Base-by-base conservation (phyloP, 2,888 invertebrate genomes). In the Cenopis cana region DNA sequence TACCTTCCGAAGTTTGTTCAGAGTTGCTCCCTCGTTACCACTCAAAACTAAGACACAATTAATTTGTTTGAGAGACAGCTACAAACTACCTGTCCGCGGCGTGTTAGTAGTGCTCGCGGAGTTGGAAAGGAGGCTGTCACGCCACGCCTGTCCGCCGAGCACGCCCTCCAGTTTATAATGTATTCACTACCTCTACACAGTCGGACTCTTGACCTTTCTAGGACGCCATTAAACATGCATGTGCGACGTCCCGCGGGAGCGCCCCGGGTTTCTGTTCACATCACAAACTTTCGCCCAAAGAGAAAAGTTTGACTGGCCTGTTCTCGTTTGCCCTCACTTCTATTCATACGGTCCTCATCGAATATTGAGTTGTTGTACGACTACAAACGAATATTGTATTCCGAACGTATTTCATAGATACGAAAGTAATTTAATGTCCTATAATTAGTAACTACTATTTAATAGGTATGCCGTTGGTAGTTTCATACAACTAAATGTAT, bases 181-280 rank as follows among this genome's bases (percentile, higher is more conserved):
- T 91, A 91, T 91, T 91, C 90, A 88, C 88, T 87, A 79, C 83
- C 87, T 86, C 84, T 82, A 82, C 84, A 82, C 85, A 87, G 87
- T 85, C 85, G 85, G 84, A 85, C 87, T 89, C 89, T 90, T 92
- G 92, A 93, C 93, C 92, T 92, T 89, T 87, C 87, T 86, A 90
- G 89, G 89, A 88, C 86, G 86, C 86, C 87, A 92, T 92, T 91
- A 93, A 91, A 91, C 88, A 90, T 93, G 91, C 89, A 92, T 89
- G 89, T 84, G 80, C 81, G 81, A 81, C 79, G 83, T 88, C 91
- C 89, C 89, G 77, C 78, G 88, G 86, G 91, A 87, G 76, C 80
- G 84, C 85, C 82, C 79, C 85, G 83, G 83, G 84, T 84, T 85
- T 86, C 88, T 86, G 86, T 88, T 88, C 87, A 86, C 87, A 87